Percentiles rank a stretch among this genome's conserved stretches.
These are phyloP conservation scores for Lepidurus packardi DNA, from an alignment of 1,140 invertebrate species.

Conservation along the genomic window DNA sequence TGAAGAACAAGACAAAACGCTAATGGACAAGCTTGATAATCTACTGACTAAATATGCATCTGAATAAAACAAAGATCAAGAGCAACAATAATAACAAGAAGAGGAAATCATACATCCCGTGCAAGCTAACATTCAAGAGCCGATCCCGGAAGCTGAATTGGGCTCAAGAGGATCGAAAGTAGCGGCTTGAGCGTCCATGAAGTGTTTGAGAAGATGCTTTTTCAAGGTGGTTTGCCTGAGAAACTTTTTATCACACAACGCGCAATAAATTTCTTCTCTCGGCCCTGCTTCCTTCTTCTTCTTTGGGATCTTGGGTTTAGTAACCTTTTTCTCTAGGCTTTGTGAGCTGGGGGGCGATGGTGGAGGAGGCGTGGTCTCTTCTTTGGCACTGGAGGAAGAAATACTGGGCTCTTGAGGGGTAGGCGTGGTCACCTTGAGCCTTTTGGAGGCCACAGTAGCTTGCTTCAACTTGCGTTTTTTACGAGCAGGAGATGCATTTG, in stretches of 20 bases:
- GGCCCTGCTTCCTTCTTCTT: background rate
- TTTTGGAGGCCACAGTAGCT: background rate
- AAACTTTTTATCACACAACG: constrained; percentile 7
- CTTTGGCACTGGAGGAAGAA: background rate
- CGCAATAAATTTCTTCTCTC: background rate
- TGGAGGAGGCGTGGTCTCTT: background rate
- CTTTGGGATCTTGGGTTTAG: background rate
- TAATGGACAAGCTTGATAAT: constrained; percentile 30
- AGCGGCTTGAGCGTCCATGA: background rate
- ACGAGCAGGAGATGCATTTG: background rate
- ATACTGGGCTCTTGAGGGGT: background rate
- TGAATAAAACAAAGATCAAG: background rate
- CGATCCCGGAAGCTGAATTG: background rate
- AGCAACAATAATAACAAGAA: too few species aligned
- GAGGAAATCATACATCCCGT: too few species aligned
- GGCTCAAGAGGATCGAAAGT: background rate
- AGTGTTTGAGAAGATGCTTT: background rate
- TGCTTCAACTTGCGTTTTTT: background rate
- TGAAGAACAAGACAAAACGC: constrained; percentile 27
- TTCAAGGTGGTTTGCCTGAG: background rate
- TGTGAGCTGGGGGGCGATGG: background rate
- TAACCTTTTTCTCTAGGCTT: background rate
- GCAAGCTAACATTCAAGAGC: background rate
- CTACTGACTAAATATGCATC: constrained; percentile 27
- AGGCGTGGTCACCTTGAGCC: background rate